phyloP scores from a whole-genome alignment of 2,797 vertebrate genomes.

The Mormyrops boulengeri region DNA sequence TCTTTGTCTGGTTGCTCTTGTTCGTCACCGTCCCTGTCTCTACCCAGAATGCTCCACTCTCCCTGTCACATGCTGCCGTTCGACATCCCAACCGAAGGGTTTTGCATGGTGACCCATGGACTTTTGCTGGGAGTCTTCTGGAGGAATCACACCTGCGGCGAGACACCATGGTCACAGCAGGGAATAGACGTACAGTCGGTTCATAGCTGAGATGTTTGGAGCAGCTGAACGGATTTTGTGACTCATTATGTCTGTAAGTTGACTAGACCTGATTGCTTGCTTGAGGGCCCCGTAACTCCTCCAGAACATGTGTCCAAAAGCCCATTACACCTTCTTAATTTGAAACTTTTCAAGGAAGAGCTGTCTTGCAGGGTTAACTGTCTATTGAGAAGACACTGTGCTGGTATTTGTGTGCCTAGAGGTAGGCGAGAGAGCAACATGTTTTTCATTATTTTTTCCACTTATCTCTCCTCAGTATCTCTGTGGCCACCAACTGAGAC shows the following conservation, averaged over 20 bases:
- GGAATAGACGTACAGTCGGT: neutral
- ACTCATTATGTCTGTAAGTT: neutral
- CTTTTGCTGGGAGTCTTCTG: neutral
- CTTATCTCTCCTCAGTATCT: neutral
- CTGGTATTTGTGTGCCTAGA: conserved; percentile 10
- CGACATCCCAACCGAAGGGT: neutral
- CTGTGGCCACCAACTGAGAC: neutral
- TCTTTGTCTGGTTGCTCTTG: neutral
- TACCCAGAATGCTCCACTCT: neutral
- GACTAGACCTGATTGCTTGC: neutral
- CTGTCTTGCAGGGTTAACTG: neutral
- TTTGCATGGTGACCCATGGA: neutral
- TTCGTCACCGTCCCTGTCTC: neutral
- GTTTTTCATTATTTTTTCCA: neutral
- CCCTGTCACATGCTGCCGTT: neutral
- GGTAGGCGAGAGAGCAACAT: neutral
- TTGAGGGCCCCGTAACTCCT: neutral
- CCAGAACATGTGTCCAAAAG: neutral
- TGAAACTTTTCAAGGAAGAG: neutral
- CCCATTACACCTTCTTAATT: neutral
- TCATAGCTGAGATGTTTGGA: neutral
- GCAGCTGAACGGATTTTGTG: neutral
- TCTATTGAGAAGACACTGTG: neutral
- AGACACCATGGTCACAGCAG: neutral
- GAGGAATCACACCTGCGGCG: neutral